Evolutionary conservation across 2,888 invertebrate species (phyloP).

Genomic region (Tineola bisselliella): DNA sequence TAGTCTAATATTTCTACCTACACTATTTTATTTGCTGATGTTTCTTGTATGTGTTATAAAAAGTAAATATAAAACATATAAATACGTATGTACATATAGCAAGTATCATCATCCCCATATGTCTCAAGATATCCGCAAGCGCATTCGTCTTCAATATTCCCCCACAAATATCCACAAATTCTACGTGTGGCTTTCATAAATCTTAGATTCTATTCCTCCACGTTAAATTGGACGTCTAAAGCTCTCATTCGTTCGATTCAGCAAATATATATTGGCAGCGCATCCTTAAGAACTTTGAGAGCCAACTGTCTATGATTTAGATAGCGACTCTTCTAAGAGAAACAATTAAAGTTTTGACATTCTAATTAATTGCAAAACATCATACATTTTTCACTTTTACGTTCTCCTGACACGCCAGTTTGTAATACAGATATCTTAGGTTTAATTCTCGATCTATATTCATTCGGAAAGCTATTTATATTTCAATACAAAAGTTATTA

Average conservation of each 20-base stretch:
- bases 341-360: too few relatives aligned
- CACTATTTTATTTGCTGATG: too few relatives aligned
- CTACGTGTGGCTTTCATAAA: conserved; percentile 12
- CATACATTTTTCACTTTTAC: too few relatives aligned
- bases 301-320: neutral
- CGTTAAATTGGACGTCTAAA: conserved; percentile 56
- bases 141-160: conserved; percentile 12
- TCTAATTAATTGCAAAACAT: too few relatives aligned
- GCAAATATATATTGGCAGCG: conserved; percentile 30
- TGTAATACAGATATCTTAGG: too few relatives aligned
- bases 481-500: too few relatives aligned
- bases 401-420: too few relatives aligned
- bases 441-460: too few relatives aligned
- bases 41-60: too few relatives aligned
- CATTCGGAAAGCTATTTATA: too few relatives aligned
- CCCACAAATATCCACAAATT: conserved; percentile 8
- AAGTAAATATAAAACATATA: too few relatives aligned
- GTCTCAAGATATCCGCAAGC: neutral
- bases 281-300: conserved; percentile 5
- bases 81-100: neutral
- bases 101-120: neutral
- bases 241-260: conserved; percentile 47
- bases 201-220: conserved; percentile 12
- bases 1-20: too few relatives aligned
- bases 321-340: neutral